A percentile compares a stretch with the other conserved stretches of the same genome.
These are phyloP conservation scores for Coryphaenoides rupestris DNA, from an alignment of 2,113 vertebrate species.

Conservation along the genomic window DNA sequence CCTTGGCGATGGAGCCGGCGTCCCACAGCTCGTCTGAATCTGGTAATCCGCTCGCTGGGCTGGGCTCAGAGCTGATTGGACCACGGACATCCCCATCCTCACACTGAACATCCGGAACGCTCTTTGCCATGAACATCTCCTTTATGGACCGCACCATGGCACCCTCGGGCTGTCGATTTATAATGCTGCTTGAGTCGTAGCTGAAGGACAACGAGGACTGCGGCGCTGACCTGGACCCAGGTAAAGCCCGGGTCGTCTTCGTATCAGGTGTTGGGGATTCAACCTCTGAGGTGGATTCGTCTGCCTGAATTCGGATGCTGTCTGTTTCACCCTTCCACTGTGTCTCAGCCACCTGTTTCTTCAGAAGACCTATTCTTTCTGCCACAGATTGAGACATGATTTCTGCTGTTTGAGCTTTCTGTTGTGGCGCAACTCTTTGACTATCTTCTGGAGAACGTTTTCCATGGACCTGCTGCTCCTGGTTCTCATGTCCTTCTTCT, in stretches of 20 bases:
- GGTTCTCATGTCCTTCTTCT: slow-evolving; percentile 15
- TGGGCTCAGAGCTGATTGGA: slow-evolving; percentile 74
- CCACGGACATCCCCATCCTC: slow-evolving; percentile 67
- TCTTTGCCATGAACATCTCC: slow-evolving; percentile 79
- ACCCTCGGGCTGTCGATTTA: slow-evolving; percentile 68
- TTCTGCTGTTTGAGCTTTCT: slow-evolving; percentile 18
- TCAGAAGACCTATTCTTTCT: slow-evolving; percentile 69
- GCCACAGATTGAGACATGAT: slow-evolving; percentile 57
- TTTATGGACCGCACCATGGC: slow-evolving; percentile 71
- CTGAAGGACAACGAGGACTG: slow-evolving; percentile 79
- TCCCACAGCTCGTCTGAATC: slow-evolving; percentile 70
- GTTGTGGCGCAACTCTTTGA: slow-evolving; percentile 23
- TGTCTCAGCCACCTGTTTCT: slow-evolving; percentile 53
- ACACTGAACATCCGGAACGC: slow-evolving; percentile 48
- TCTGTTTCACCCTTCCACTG: slow-evolving; percentile 24
- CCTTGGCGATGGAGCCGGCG: slow-evolving; percentile 75
- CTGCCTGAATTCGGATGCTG: slow-evolving; percentile 14
- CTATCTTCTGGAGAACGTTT: slow-evolving; percentile 6
- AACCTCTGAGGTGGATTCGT: slow-evolving; percentile 33
- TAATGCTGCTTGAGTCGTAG: slow-evolving; percentile 76
- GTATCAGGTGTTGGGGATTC: slow-evolving; percentile 42
- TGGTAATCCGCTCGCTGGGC: slow-evolving; percentile 66
- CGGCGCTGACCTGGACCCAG: slow-evolving; percentile 46
- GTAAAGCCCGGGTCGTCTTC: slow-evolving; percentile 28
- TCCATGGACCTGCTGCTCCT: slow-evolving; percentile 22